phyloP scores from a whole-genome alignment of 2,113 vertebrate genomes.

The Loxodonta africana region DNA sequence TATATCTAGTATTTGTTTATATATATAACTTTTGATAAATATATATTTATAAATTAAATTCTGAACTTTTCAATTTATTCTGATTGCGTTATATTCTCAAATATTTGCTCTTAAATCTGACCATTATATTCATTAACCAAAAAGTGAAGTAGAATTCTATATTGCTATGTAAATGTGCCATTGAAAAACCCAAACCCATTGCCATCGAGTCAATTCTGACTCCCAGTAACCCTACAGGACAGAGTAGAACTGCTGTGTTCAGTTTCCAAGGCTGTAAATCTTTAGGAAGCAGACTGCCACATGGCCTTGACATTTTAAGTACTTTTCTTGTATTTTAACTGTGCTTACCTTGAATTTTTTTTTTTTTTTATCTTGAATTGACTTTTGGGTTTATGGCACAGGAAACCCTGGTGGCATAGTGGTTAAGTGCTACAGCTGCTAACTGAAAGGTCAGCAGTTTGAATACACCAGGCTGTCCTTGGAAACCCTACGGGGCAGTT shows the following conservation, averaged over 20 bases:
- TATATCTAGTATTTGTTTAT: background rate
- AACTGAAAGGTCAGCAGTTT: too few species aligned
- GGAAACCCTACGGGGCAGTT: too few species aligned
- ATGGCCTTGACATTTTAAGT: background rate
- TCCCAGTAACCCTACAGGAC: too few species aligned
- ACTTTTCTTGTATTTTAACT: background rate
- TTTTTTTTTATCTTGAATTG: background rate
- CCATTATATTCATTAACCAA: background rate
- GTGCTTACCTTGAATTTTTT: background rate
- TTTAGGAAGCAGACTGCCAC: too few species aligned
- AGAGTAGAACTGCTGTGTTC: too few species aligned
- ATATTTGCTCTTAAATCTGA: constrained; percentile 51
- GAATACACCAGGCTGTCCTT: too few species aligned
- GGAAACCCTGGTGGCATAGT: too few species aligned
- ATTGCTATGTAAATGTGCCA: background rate
- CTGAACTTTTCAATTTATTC: background rate
- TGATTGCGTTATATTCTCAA: background rate
- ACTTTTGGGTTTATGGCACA: background rate
- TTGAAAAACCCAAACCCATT: background rate
- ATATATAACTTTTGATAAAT: background rate
- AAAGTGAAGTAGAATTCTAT: background rate
- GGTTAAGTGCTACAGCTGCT: too few species aligned
- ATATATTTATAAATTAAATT: background rate
- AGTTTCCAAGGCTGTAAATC: too few species aligned
- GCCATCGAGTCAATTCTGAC: too few species aligned